A percentile compares a stretch with the other conserved stretches of the same genome.
These are phyloP conservation scores for Dreissena polymorpha DNA, from an alignment of 1,140 invertebrate genomes.

Conservation along the genomic window DNA sequence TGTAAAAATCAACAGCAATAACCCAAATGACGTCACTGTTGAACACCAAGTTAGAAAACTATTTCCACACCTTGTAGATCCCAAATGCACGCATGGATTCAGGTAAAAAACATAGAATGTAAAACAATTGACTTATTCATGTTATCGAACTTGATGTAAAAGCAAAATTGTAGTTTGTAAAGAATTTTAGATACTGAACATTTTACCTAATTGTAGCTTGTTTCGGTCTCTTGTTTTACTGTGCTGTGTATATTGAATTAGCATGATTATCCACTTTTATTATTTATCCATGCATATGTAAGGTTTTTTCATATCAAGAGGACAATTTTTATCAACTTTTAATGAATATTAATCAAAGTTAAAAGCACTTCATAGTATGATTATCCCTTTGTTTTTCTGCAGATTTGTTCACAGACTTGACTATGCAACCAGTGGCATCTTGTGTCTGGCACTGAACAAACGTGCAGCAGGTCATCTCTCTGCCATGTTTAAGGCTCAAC, in stretches of 20 bases:
- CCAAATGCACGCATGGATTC: slow-evolving; percentile 84
- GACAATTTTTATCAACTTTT: background rate
- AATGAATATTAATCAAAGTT: background rate
- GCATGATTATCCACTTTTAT: background rate
- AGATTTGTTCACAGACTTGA: slow-evolving; percentile 89
- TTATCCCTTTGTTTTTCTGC: slow-evolving; percentile 11
- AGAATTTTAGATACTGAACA: background rate
- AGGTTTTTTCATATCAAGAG: background rate
- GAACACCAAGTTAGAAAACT: slow-evolving; percentile 81
- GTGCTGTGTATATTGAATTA: background rate
- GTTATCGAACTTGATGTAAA: background rate
- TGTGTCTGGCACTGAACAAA: slow-evolving; percentile 88
- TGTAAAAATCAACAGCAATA: slow-evolving; percentile 83
- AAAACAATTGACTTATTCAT: background rate
- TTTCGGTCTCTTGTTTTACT: background rate
- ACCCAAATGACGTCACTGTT: slow-evolving; percentile 80
- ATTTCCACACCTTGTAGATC: slow-evolving; percentile 83
- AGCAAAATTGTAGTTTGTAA: background rate
- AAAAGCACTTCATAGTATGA: background rate
- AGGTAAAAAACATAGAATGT: slow-evolving; percentile 76
- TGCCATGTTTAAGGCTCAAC: slow-evolving; percentile 83
- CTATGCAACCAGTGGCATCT: slow-evolving; percentile 88
- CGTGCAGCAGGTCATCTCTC: slow-evolving; percentile 84
- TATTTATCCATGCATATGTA: background rate
- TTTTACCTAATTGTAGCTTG: background rate